Percentiles rank a stretch among this genome's conserved stretches.
Evolutionary conservation across 2,888 invertebrate species (phyloP).

Genomic region (Panzeria rudis): DNA sequence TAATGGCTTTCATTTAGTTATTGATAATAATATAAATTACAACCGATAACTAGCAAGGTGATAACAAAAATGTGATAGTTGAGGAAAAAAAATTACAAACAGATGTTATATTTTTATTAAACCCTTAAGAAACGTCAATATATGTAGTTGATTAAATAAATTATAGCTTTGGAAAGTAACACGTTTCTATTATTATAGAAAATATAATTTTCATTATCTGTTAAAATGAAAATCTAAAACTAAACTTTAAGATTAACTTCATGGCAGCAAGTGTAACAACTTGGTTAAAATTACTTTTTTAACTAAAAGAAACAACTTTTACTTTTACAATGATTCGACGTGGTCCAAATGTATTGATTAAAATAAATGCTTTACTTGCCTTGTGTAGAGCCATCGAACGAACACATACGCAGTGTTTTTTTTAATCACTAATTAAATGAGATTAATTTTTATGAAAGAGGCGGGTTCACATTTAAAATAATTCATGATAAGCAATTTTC

Average conservation of each 20-base stretch:
- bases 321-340: too few relatives aligned
- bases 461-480: background rate
- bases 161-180: background rate
- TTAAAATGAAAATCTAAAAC: too few relatives aligned
- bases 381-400: background rate
- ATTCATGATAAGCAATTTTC: background rate
- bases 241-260: too few relatives aligned
- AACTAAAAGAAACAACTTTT: background rate
- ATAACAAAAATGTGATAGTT: constrained; percentile 24
- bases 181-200: background rate
- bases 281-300: background rate
- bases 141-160: background rate
- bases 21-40: constrained; percentile 17
- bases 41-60: constrained; percentile 15
- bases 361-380: background rate
- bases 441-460: background rate
- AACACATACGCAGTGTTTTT: background rate
- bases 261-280: background rate
- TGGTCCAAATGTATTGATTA: background rate
- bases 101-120: constrained; percentile 28
- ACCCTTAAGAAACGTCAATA: background rate
- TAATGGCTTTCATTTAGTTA: constrained; percentile 26
- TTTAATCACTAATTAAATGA: background rate
- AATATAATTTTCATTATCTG: background rate
- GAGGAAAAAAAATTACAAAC: background rate